Conservation (phyloP, 2,113 vertebrate species). For the Gopherus evgoodei region DNA sequence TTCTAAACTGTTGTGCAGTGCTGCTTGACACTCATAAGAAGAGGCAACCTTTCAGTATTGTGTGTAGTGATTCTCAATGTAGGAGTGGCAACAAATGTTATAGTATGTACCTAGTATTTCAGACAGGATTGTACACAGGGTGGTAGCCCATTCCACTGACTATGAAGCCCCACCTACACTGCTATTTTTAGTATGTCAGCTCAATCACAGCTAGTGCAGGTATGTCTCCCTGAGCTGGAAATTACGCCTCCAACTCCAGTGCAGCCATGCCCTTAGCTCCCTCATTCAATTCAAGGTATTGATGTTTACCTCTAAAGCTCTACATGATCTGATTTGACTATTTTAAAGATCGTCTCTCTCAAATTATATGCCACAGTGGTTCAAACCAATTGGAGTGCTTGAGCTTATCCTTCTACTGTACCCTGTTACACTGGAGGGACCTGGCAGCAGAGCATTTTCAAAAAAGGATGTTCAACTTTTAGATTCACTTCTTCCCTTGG, state of each 20-base stretch:
- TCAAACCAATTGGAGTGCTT: neutral
- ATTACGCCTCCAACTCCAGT: neutral
- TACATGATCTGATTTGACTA: neutral
- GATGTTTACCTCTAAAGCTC: fast-evolving
- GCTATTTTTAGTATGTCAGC: neutral
- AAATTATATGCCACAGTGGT: neutral
- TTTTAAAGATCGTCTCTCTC: neutral
- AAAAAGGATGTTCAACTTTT: neutral
- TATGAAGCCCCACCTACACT: neutral
- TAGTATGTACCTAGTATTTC: neutral
- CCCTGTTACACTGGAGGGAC: neutral
- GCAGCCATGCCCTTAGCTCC: neutral
- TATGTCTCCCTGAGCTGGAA: neutral
- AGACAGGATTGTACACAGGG: neutral
- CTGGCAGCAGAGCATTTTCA: neutral
- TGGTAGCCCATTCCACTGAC: neutral
- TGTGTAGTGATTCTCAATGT: neutral
- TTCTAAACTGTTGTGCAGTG: neutral
- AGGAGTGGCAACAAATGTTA: neutral
- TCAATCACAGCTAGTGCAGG: neutral
- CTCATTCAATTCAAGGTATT: neutral
- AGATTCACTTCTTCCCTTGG: neutral
- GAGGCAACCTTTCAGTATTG: neutral
- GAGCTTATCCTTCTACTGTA: neutral
- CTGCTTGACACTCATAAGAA: neutral